Base-by-base conservation (phyloP, 2,888 invertebrate genomes). In the Seladonia tumulorum region DNA sequence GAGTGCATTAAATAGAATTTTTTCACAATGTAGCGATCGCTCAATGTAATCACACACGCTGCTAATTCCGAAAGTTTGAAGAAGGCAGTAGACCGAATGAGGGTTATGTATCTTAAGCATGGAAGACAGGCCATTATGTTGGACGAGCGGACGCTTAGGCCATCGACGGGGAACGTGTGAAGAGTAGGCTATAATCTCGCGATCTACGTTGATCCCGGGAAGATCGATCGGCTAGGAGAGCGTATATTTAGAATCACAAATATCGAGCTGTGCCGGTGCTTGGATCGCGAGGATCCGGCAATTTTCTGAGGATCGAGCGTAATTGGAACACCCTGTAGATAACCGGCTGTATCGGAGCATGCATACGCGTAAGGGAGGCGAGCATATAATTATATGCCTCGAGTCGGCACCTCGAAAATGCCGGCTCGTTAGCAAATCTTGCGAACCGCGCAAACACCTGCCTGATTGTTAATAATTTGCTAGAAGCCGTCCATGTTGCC, bases 391-490 rank as follows among this genome's bases (percentile, higher is more conserved):
- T 93, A 93, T 92, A 93, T 91, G 87, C 91, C 90, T 93, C 92
- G 88, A 93, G 92, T 93, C 93, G 90, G 93, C 93, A 93, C 93
- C 93, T 93, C 93, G 91, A 88, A 92, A 92, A 92, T 89, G 92
- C 92, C 90, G 92, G 88, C 93, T 93, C 92, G 93, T 93, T 93
- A 93, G 93, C 93, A 92, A 92, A 92, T 93, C 93, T 92, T 89
- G 88, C 89, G 88, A 87, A 82, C 85, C 90, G 90, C 92, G 89
- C 91, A 92, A 92, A 93, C 93, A 93, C 93, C 93, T 93, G 93
- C 93, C 91, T 92, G 93, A 93, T 93, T 93, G 93, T 93, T 93
- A 93, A 93, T 93, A 93, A 93, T 93, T 93, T 93, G 91, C 92
- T 92, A 91, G 90, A 90, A 88, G 86, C 85, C 88, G 66, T 68